Evolutionary conservation across 2,888 invertebrate species (phyloP).

Genomic region (Dyspetes luteomarginatus): DNA sequence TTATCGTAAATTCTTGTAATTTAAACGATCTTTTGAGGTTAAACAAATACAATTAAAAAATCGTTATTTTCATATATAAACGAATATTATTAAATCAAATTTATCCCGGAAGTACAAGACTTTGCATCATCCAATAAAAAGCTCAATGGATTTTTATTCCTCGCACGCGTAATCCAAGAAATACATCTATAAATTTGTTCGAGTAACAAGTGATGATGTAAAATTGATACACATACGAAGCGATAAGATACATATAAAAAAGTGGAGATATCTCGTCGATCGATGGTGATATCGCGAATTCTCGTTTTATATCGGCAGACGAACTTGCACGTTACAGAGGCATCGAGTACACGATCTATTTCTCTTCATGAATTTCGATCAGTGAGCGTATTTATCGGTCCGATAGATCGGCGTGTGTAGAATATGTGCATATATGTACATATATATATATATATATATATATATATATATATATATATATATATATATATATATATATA

Average conservation of each 20-base stretch:
- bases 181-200: conserved; percentile 11
- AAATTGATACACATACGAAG: not conserved
- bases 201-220: conserved; percentile 13
- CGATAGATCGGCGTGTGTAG: not conserved
- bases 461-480: not conserved
- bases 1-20: no score
- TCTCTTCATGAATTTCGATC: conserved; percentile 37
- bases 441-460: not conserved
- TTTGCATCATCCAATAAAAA: no score
- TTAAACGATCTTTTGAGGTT: no score
- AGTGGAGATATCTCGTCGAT: not conserved
- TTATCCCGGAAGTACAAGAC: no score
- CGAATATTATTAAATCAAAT: no score
- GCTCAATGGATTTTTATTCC: not conserved
- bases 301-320: conserved; percentile 2
- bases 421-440: not conserved
- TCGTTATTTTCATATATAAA: no score
- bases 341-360: conserved; percentile 10
- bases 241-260: conserved; percentile 1
- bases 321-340: not conserved
- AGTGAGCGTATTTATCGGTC: conserved; percentile 32
- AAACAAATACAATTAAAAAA: no score
- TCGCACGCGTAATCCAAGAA: not conserved
- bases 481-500: not conserved
- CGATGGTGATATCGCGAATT: conserved; percentile 4